phyloP scores from a whole-genome alignment of 2,113 vertebrate genomes.

The Lasiurus borealis region DNA sequence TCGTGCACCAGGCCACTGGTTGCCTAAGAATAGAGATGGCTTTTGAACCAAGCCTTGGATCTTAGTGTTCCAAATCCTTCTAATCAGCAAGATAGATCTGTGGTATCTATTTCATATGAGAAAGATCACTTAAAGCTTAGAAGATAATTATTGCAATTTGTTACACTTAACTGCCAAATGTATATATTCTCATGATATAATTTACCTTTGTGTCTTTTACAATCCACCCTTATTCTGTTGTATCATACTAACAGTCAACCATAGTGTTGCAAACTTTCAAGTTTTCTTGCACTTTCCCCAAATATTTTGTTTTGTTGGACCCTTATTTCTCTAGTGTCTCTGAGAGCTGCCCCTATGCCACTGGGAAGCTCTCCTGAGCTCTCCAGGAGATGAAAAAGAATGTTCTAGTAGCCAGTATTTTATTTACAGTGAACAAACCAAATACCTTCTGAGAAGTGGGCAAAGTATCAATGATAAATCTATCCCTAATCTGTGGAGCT shows the following conservation, averaged over 20 bases:
- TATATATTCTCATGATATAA: background rate
- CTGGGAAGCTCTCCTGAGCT: background rate
- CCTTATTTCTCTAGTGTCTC: accelerated
- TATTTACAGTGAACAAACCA: constrained; percentile 19
- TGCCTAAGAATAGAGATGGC: background rate
- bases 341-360: background rate
- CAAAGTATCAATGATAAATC: background rate
- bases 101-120: background rate
- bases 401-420: background rate
- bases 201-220: background rate
- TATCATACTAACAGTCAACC: background rate
- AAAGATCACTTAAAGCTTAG: background rate
- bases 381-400: background rate
- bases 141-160: background rate
- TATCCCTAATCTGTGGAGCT: constrained; percentile 16
- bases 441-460: constrained; percentile 4
- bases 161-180: background rate
- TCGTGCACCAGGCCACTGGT: no score
- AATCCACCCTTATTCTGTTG: background rate
- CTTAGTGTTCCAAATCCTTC: background rate
- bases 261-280: background rate
- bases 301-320: background rate
- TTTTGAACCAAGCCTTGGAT: background rate
- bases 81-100: background rate
- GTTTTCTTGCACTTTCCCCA: background rate